These are phyloP conservation scores for Acrocera orbiculus DNA, from an alignment of 2,888 invertebrate genomes.

Conservation along the genomic window DNA sequence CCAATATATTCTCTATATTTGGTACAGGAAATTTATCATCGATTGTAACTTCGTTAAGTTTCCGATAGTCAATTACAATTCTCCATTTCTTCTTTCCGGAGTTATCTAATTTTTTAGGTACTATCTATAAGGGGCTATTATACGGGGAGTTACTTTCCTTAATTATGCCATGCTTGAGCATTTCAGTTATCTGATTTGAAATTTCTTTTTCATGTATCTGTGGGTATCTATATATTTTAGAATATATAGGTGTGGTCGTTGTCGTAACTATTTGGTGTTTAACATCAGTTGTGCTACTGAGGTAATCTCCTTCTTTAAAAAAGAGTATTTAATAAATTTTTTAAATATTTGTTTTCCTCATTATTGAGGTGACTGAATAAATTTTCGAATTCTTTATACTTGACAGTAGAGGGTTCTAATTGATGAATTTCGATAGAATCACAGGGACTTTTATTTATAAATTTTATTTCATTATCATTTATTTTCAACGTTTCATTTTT, in stretches of 20 bases:
- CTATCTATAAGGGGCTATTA: constrained; percentile 6
- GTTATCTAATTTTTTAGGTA: constrained; percentile 6
- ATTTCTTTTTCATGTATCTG: constrained; percentile 1
- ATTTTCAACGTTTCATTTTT: constrained; percentile 1
- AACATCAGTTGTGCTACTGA: not conserved
- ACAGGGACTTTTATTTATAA: not conserved
- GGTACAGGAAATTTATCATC: constrained; percentile 9
- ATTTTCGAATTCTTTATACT: not conserved
- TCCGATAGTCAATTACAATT: not conserved
- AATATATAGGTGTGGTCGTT: constrained; percentile 4
- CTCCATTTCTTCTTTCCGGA: constrained; percentile 3
- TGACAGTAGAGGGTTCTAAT: not conserved
- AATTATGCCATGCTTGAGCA: constrained; percentile 13
- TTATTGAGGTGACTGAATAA: not conserved
- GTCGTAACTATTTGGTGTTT: not conserved
- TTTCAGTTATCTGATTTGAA: constrained; percentile 9
- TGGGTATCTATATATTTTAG: constrained; percentile 2
- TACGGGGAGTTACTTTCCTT: constrained; percentile 6
- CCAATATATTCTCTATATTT: constrained; percentile 6
- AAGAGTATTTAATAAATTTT: not conserved
- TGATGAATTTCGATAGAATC: not conserved
- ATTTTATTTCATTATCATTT: constrained; percentile 1
- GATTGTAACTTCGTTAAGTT: constrained; percentile 5
- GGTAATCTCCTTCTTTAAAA: not conserved
- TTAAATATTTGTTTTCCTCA: not conserved